These are phyloP conservation scores for Cetoscarus ocellatus DNA, from an alignment of 2,797 vertebrate species.

Conservation along the genomic window DNA sequence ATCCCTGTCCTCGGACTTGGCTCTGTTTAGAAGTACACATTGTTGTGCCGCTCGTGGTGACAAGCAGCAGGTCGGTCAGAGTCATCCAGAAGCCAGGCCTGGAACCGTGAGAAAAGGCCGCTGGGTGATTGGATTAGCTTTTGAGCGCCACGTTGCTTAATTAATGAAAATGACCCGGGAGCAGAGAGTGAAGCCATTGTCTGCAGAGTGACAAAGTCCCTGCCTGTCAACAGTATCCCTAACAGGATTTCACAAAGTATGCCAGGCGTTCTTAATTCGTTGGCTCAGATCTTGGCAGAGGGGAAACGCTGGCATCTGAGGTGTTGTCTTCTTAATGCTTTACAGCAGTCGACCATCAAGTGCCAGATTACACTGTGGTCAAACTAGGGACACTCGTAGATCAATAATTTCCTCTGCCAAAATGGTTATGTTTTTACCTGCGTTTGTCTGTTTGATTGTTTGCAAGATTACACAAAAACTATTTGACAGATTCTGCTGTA, in stretches of 20 bases:
- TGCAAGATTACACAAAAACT: too few relatives aligned
- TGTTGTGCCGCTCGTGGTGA: constrained; percentile 69
- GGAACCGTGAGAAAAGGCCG: constrained; percentile 81
- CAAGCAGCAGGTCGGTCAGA: constrained; percentile 62
- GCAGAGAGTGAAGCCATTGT: constrained; percentile 78
- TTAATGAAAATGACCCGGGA: constrained; percentile 84
- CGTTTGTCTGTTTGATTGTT: too few relatives aligned
- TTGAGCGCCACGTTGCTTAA: constrained; percentile 79
- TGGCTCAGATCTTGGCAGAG: constrained; percentile 68
- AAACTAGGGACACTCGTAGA: too few relatives aligned
- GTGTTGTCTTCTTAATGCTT: constrained; percentile 44
- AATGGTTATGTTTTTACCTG: too few relatives aligned
- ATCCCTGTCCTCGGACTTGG: constrained; percentile 30
- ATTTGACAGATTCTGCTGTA: too few relatives aligned
- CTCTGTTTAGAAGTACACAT: constrained; percentile 54
- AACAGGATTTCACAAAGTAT: constrained; percentile 83
- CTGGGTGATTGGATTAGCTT: constrained; percentile 82
- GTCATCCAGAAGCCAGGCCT: constrained; percentile 69
- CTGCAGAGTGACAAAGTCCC: constrained; percentile 73
- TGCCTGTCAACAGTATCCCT: constrained; percentile 75
- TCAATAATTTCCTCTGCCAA: too few relatives aligned
- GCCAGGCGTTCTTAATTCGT: constrained; percentile 80
- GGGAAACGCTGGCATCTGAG: constrained; percentile 49
- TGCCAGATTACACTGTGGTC: not conserved
- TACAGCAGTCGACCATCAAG: constrained; percentile 53